Percentiles rank a stretch among this genome's conserved stretches.
Evolutionary conservation across 2,113 vertebrate genomes (phyloP).

Genomic region (Ochotona curzoniae): DNA sequence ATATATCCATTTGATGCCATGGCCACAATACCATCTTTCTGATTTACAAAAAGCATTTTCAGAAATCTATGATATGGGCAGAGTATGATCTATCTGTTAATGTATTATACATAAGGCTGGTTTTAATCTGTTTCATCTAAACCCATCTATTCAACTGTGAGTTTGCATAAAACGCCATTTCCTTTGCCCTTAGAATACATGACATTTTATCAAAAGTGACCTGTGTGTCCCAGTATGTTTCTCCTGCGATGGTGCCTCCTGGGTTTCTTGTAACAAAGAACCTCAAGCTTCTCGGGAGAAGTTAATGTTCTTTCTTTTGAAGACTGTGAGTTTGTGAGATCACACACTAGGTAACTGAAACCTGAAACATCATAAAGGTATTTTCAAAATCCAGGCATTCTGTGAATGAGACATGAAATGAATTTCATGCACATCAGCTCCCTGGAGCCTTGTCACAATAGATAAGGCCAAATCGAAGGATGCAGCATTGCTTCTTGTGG

Average conservation of each 20-base stretch:
- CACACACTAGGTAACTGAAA: slow-evolving; percentile 80
- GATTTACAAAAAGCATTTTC: slow-evolving; percentile 47
- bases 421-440: slow-evolving; percentile 82
- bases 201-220: slow-evolving; percentile 76
- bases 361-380: slow-evolving; percentile 84
- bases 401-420: slow-evolving; percentile 86
- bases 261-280: slow-evolving; percentile 61
- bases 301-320: slow-evolving; percentile 80
- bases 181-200: slow-evolving; percentile 55
- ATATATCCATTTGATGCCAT: slow-evolving; percentile 6
- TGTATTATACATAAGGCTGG: slow-evolving; percentile 64
- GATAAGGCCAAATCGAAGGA: slow-evolving; percentile 85
- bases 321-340: slow-evolving; percentile 74
- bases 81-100: slow-evolving; percentile 60
- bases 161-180: slow-evolving; percentile 72
- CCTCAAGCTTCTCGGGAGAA: slow-evolving; percentile 61
- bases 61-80: slow-evolving; percentile 25
- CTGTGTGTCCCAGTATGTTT: slow-evolving; percentile 57
- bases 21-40: slow-evolving; percentile 20
- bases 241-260: slow-evolving; percentile 57
- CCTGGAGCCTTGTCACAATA: slow-evolving; percentile 87
- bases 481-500: slow-evolving; percentile 79
- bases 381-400: slow-evolving; percentile 83
- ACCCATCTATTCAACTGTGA: slow-evolving; percentile 51
- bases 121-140: slow-evolving; percentile 68